Base-by-base conservation (phyloP, 1,140 invertebrate genomes). In the Elysia chlorotica region DNA sequence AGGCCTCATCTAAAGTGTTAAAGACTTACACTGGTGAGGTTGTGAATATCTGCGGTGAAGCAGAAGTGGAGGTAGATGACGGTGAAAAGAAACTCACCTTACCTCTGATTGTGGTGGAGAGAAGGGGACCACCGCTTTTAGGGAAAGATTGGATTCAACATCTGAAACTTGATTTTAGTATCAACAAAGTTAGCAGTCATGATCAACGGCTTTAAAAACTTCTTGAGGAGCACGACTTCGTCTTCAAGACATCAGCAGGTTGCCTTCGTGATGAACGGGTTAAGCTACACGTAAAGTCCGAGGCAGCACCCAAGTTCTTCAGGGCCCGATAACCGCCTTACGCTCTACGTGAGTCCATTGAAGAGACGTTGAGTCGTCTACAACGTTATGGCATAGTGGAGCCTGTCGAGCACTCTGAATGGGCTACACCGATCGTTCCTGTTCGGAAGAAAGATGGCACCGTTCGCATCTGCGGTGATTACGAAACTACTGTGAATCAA, bases 341-440 rank as follows among this genome's bases (percentile, higher is more conserved):
- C 53, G 75, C 82, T 3, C 2, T 78, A 3, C 19, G 69, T 17
- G 71, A 63, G 2, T 75, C 74, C 28, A 76, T 88, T 2, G 81
- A 84, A n/a, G 59, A 56, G 28, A 81, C 87, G 65, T 31, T 80
- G 14, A 66, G 65, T 19, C 57, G 77, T 25, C 67, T 84, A 36
- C 30, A 70, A 41, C 33, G 31, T 36, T n/a, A 67, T 38, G 81
- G 77, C 5, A 76, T 81, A 1, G 74, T 83, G 6, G 71, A 77
- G 65, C 62, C 74, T 23, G 79, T 81, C 23, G 14, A 68, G 48
- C 74, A 73, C 66, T 71, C 71, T 14, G 75, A 82, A 17, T 88
- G 86, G 86, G 86, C 81, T 14, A 80, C 85, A 37, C 87, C 86
- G 0, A 79, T 85, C 31, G 86, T 88, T 5, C 78, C 83, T 0